These are phyloP conservation scores for Aspiorhynchus laticeps DNA, from an alignment of 2,113 vertebrate species.

Conservation along the genomic window DNA sequence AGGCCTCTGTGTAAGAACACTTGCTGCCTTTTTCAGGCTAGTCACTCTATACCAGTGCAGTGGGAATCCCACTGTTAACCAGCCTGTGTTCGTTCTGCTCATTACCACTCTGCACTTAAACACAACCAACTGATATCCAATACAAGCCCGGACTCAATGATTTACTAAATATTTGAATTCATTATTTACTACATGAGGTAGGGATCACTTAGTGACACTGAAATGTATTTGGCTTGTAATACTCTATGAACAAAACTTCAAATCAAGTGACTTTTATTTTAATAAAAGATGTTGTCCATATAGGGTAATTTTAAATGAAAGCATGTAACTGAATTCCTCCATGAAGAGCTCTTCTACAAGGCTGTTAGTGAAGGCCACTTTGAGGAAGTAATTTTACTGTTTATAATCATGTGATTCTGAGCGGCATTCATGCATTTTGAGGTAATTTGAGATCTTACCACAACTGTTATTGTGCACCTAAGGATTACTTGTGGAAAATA, in stretches of 20 bases:
- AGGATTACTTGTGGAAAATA: background rate
- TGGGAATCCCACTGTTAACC: conserved; percentile 56
- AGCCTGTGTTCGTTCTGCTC: conserved; percentile 50
- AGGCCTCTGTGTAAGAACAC: conserved; percentile 57
- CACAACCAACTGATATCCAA: conserved; percentile 49
- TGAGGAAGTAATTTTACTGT: background rate
- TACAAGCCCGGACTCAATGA: conserved; percentile 25
- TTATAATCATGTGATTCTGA: background rate
- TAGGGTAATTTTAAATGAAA: background rate
- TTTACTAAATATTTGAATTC: conserved; percentile 1
- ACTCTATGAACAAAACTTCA: background rate
- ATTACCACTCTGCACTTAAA: conserved; percentile 56
- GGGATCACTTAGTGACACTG: too few relatives aligned
- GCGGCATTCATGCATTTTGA: background rate
- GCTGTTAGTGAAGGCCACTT: background rate
- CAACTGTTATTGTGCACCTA: background rate
- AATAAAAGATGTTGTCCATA: background rate
- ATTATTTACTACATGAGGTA: background rate
- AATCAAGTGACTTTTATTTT: background rate
- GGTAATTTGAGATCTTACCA: background rate
- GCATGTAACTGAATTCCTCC: background rate
- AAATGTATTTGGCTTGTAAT: background rate
- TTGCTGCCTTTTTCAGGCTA: conserved; percentile 55
- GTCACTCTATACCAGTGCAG: conserved; percentile 57
- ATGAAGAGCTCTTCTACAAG: background rate